These are phyloP conservation scores for Alfaro cultratus DNA, from an alignment of 2,797 vertebrate species.

Conservation along the genomic window DNA sequence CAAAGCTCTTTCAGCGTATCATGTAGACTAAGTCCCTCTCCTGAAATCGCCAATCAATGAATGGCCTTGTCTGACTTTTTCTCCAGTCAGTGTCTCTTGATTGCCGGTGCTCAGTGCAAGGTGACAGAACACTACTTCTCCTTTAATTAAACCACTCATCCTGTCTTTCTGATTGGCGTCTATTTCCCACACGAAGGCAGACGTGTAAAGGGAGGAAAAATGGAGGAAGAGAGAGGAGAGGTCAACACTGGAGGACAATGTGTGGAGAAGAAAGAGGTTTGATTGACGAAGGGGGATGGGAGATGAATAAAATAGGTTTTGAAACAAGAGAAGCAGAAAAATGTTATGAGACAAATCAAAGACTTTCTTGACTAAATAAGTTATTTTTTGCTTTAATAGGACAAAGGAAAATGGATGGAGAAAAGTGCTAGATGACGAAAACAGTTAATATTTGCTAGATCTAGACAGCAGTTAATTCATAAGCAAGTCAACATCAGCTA, in stretches of 20 bases:
- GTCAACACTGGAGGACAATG: slow-evolving; percentile 35
- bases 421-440: background rate
- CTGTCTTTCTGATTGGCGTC: slow-evolving; percentile 49
- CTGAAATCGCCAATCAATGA: slow-evolving; percentile 62
- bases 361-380: slow-evolving; percentile 23
- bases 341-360: slow-evolving; percentile 36
- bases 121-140: slow-evolving; percentile 58
- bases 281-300: slow-evolving; percentile 20
- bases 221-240: slow-evolving; percentile 16
- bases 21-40: slow-evolving; percentile 42
- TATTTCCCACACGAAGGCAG: slow-evolving; percentile 52
- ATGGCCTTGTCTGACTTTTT: slow-evolving; percentile 55
- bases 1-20: slow-evolving; percentile 39
- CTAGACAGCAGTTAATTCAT: slow-evolving; percentile 15
- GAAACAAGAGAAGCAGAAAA: slow-evolving; percentile 5
- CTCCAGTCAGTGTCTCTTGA: slow-evolving; percentile 54
- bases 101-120: slow-evolving; percentile 51
- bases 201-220: slow-evolving; percentile 27
- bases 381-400: slow-evolving; percentile 51
- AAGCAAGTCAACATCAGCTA: background rate
- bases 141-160: slow-evolving; percentile 72
- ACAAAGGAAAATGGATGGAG: slow-evolving; percentile 14
- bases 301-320: slow-evolving; percentile 22
- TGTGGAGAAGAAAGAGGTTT: slow-evolving; percentile 14
- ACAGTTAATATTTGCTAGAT: background rate